These are phyloP conservation scores for Pseudomugil tenellus DNA, from an alignment of 2,797 vertebrate genomes.

Conservation along the genomic window DNA sequence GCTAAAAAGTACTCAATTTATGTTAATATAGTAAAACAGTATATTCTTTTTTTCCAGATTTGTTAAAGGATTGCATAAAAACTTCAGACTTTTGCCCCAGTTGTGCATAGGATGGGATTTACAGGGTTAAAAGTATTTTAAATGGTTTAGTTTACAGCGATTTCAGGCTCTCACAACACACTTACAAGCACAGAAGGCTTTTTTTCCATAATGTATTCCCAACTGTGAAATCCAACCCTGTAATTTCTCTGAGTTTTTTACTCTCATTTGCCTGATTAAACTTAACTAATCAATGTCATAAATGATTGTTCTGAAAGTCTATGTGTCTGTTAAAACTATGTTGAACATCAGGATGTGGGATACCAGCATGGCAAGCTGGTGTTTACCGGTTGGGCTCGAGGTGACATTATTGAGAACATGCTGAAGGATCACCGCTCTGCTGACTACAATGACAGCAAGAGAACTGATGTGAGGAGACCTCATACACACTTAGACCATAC, in stretches of 20 bases:
- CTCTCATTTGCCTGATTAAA: background rate
- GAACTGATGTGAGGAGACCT: constrained; percentile 78
- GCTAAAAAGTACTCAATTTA: background rate
- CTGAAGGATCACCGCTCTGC: constrained; percentile 90
- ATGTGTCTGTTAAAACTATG: background rate
- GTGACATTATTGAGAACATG: constrained; percentile 93
- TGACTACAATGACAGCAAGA: constrained; percentile 91
- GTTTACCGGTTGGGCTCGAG: constrained; percentile 91
- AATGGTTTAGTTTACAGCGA: too few species aligned
- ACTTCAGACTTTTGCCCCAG: too few species aligned
- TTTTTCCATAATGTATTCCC: background rate
- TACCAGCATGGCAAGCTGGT: constrained; percentile 91
- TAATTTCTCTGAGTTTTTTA: background rate
- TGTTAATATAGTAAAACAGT: too few species aligned
- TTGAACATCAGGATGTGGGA: constrained; percentile 87
- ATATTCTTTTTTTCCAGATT: too few species aligned
- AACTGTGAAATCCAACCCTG: background rate
- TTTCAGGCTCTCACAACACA: too few species aligned
- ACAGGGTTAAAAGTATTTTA: too few species aligned
- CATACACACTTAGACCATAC: background rate
- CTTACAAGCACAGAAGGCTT: background rate
- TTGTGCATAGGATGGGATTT: too few species aligned
- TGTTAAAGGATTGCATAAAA: too few species aligned
- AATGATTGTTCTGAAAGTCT: background rate
- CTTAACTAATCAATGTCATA: background rate